These are phyloP conservation scores for Chirona hameri DNA, from an alignment of 2,888 invertebrate species.

Conservation along the genomic window DNA sequence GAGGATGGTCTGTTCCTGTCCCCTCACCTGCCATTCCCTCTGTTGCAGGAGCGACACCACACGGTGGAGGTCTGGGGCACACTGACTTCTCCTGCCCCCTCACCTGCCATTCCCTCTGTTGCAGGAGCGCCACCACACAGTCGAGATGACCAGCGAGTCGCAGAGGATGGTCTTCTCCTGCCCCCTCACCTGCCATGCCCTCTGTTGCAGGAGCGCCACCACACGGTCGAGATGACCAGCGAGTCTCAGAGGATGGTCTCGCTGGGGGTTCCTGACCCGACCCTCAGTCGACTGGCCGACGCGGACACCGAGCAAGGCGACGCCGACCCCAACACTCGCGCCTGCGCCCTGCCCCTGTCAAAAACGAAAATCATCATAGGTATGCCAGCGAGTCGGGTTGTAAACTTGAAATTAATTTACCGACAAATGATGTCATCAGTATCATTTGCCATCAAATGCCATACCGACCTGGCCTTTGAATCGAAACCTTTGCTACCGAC, in stretches of 20 bases:
- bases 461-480: too few species aligned
- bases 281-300: background rate
- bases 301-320: background rate
- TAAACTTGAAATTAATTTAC: background rate
- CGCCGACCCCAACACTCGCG: background rate
- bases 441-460: too few species aligned
- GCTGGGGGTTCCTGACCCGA: background rate
- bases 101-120: background rate
- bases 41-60: too few species aligned
- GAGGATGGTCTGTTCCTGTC: background rate
- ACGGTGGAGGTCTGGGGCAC: too few species aligned
- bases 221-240: background rate
- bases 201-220: background rate
- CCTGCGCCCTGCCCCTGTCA: slow-evolving; percentile 28
- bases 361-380: slow-evolving; percentile 36
- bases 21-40: too few species aligned
- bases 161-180: background rate
- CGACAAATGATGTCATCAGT: background rate
- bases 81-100: background rate
- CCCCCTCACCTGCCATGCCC: background rate
- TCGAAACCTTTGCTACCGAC: too few species aligned
- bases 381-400: background rate
- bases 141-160: background rate
- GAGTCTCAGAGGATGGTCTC: slow-evolving; percentile 1
- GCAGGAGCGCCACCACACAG: background rate